These are phyloP conservation scores for Strigamia transsilvanica DNA, from an alignment of 2,888 invertebrate species.

Conservation along the genomic window DNA sequence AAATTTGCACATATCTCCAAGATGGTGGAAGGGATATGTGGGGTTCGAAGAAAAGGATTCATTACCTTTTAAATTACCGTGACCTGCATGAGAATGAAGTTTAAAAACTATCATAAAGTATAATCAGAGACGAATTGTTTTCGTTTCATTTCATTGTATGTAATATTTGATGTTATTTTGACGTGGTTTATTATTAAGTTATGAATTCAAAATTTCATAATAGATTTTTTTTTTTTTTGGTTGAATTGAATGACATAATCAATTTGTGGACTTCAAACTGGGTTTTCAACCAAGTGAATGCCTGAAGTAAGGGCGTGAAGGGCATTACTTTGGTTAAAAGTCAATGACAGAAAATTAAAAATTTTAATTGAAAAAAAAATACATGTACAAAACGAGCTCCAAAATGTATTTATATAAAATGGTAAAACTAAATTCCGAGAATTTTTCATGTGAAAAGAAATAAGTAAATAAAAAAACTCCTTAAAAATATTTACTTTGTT, in stretches of 20 bases:
- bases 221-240: background rate
- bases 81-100: slow-evolving; percentile 25
- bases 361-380: background rate
- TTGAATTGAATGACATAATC: slow-evolving; percentile 1
- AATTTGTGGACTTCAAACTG: slow-evolving; percentile 21
- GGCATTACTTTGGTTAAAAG: slow-evolving; percentile 4
- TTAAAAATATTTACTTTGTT: background rate
- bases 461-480: background rate
- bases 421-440: background rate
- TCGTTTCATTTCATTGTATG: slow-evolving; percentile 16
- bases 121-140: slow-evolving; percentile 16
- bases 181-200: background rate
- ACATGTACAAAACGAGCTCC: background rate
- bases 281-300: background rate
- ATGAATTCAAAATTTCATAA: background rate
- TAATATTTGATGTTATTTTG: background rate
- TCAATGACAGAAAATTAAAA: slow-evolving; percentile 11
- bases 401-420: background rate
- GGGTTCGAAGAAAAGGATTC: slow-evolving; percentile 21
- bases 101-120: background rate
- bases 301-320: slow-evolving; percentile 16
- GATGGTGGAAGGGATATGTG: slow-evolving; percentile 1
- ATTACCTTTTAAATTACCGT: slow-evolving; percentile 26
- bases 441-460: too few species aligned
- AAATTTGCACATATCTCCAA: background rate